Conservation (phyloP, 2,113 vertebrate genomes). For the Okapia johnstoni region DNA sequence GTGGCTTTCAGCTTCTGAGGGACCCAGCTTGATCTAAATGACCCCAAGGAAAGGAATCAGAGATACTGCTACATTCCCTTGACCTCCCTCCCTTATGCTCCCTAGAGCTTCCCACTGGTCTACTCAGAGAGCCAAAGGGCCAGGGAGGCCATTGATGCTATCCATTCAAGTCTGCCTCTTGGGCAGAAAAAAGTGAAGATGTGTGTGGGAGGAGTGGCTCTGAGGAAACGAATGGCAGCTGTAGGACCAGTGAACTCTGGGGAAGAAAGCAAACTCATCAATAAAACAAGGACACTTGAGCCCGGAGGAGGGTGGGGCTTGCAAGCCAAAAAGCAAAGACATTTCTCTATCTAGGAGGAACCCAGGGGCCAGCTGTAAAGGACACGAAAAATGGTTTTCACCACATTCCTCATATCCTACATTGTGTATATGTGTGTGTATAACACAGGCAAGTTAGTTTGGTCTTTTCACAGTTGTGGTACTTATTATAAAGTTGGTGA, state of each 20-base stretch:
- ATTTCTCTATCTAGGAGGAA: not conserved
- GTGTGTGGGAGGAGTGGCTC: accelerated
- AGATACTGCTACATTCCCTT: not conserved
- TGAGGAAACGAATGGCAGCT: too few relatives aligned
- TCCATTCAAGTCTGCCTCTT: too few relatives aligned
- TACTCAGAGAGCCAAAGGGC: not conserved
- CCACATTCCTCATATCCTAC: not conserved
- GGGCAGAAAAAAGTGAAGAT: not conserved
- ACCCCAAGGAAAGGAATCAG: not conserved
- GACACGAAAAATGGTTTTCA: not conserved
- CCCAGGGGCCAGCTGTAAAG: not conserved
- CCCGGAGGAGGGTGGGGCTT: not conserved
- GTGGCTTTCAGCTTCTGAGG: not conserved
- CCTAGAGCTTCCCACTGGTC: not conserved
- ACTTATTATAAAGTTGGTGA: not conserved
- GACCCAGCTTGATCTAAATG: not conserved
- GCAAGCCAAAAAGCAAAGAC: not conserved
- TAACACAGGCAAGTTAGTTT: not conserved
- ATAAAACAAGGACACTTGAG: not conserved
- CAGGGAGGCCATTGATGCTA: accelerated
- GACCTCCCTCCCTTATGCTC: not conserved
- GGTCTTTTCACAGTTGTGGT: not conserved
- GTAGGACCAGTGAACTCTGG: not conserved
- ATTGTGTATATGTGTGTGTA: not conserved
- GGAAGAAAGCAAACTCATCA: not conserved